These are phyloP conservation scores for Protobothrops mucrosquamatus DNA, from an alignment of 2,113 vertebrate species.

Conservation along the genomic window DNA sequence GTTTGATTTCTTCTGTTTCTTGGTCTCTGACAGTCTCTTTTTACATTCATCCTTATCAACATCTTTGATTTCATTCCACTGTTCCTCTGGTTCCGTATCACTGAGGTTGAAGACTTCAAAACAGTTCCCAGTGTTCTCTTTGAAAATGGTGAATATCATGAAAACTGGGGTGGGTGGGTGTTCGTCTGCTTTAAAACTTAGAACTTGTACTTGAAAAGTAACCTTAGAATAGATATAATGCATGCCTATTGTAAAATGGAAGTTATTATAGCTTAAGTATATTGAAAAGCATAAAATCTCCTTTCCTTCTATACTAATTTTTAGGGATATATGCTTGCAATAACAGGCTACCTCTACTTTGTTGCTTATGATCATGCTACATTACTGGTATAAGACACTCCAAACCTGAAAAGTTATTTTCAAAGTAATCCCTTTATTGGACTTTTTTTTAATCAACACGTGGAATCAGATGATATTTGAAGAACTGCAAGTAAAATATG, in stretches of 20 bases:
- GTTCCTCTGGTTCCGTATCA: background rate
- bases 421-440: background rate
- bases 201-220: background rate
- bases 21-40: background rate
- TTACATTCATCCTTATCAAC: background rate
- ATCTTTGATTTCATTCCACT: background rate
- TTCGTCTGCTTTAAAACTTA: background rate
- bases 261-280: background rate
- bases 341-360: background rate
- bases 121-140: background rate
- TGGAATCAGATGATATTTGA: background rate
- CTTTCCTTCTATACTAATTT: background rate
- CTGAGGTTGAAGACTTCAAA: background rate
- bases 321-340: background rate
- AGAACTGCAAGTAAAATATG: background rate
- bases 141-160: background rate
- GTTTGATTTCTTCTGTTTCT: background rate
- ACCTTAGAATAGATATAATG: background rate
- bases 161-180: background rate
- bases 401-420: background rate
- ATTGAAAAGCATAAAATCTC: background rate
- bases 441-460: background rate
- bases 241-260: background rate
- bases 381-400: background rate
- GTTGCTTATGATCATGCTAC: background rate